phyloP scores from a whole-genome alignment of 2,797 vertebrate species.

The Tragelaphus oryx region DNA sequence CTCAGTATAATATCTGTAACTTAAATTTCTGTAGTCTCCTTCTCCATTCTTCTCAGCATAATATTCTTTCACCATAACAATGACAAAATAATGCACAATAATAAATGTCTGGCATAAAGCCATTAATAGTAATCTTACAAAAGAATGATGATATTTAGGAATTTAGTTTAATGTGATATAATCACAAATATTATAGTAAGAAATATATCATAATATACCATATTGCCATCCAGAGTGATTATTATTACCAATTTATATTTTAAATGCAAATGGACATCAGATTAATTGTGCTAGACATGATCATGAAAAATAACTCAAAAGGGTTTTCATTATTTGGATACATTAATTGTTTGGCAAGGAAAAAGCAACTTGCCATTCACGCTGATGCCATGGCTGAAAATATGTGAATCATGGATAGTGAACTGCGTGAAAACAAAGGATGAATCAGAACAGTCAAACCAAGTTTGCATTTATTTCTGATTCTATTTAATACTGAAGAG shows the following conservation, averaged over 20 bases:
- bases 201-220: neutral
- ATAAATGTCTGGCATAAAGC: neutral
- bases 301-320: neutral
- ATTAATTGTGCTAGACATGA: neutral
- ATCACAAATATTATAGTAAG: neutral
- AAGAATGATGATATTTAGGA: neutral
- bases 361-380: neutral
- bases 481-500: neutral
- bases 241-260: neutral
- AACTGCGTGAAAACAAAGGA: neutral
- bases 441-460: neutral
- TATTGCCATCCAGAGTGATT: neutral
- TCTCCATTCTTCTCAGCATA: neutral
- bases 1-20: neutral
- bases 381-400: neutral
- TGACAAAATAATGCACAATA: neutral
- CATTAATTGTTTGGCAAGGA: neutral
- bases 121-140: neutral
- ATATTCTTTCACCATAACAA: neutral
- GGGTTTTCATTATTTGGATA: neutral
- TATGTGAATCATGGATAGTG: neutral
- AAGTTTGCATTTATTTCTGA: neutral
- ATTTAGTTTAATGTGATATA: neutral
- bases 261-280: neutral
- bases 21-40: neutral